Percentiles rank a stretch among this genome's conserved stretches.
phyloP scores from a whole-genome alignment of 64 coral and sea anemone genomes.

The Cladopsammia gracilis region DNA sequence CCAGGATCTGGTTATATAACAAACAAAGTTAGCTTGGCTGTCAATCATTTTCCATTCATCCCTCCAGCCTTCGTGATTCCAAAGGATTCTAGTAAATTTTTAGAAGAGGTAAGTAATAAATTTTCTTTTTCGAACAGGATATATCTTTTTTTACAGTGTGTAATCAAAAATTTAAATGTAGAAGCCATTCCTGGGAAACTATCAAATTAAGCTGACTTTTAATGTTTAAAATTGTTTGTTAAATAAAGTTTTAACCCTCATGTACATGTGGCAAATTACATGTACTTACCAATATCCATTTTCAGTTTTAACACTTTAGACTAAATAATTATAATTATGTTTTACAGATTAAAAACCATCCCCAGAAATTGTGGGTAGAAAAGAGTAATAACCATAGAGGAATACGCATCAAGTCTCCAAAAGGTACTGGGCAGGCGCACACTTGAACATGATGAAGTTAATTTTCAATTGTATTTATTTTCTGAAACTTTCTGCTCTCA shows the following conservation, averaged over 20 bases:
- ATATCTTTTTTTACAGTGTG: too few relatives aligned
- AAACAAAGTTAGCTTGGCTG: slow-evolving; percentile 95
- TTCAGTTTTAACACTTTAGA: neutral
- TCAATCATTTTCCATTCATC: slow-evolving; percentile 83
- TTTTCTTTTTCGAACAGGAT: too few relatives aligned
- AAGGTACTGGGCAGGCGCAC: neutral
- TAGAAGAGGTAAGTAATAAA: slow-evolving; percentile 71
- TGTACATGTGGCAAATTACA: too few relatives aligned
- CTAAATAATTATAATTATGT: neutral
- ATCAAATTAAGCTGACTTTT: too few relatives aligned
- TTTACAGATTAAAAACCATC: slow-evolving; percentile 72
- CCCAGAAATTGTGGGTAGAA: slow-evolving; percentile 93
- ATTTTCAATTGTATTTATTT: too few relatives aligned
- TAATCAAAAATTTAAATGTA: too few relatives aligned
- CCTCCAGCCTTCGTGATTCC: slow-evolving; percentile 94
- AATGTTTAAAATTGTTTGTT: too few relatives aligned
- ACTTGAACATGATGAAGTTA: too few relatives aligned
- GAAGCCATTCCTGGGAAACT: too few relatives aligned
- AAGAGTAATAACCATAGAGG: slow-evolving; percentile 96
- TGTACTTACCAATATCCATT: neutral
- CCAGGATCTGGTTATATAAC: slow-evolving; percentile 95
- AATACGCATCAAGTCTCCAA: slow-evolving; percentile 79
- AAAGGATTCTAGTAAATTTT: slow-evolving; percentile 82
- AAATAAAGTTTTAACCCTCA: too few relatives aligned
- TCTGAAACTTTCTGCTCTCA: too few relatives aligned